phyloP scores from a whole-genome alignment of 2,797 vertebrate species.

The Chaunax sp. region DNA sequence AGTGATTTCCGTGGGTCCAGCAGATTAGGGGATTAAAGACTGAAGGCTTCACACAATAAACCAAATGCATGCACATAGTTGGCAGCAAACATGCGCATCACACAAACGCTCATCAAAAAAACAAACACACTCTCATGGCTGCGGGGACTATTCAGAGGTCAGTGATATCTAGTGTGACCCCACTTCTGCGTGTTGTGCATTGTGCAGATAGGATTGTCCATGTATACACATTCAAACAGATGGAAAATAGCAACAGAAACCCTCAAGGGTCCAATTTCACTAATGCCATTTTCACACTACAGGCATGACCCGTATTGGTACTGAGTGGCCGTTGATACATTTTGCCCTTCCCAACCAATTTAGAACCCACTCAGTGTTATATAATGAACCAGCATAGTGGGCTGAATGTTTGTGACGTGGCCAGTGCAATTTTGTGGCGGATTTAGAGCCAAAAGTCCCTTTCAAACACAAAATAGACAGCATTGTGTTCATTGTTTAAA shows the following conservation, averaged over 20 bases:
- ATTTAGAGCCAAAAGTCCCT: conserved; percentile 62
- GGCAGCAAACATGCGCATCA: conserved; percentile 18
- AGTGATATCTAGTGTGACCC: conserved; percentile 56
- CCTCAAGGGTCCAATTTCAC: conserved; percentile 71
- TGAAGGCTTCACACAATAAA: conserved; percentile 82
- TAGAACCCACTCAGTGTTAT: conserved; percentile 63
- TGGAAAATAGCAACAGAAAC: conserved; percentile 65
- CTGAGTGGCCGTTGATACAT: conserved; percentile 64
- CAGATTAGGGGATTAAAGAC: conserved; percentile 86
- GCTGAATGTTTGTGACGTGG: conserved; percentile 54
- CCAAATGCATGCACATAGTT: conserved; percentile 68
- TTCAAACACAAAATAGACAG: conserved; percentile 51
- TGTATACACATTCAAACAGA: conserved; percentile 45
- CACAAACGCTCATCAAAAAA: conserved; percentile 31
- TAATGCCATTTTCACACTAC: conserved; percentile 67
- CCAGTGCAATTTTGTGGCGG: conserved; percentile 42
- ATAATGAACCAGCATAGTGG: conserved; percentile 64
- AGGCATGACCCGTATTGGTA: conserved; percentile 63
- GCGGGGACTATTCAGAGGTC: conserved; percentile 42
- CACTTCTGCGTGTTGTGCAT: conserved; percentile 3
- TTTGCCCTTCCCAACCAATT: conserved; percentile 69
- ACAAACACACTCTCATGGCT: conserved; percentile 31
- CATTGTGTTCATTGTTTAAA: conserved; percentile 59
- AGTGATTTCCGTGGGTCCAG: conserved; percentile 83
- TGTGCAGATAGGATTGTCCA: conserved; percentile 26